A percentile compares a stretch with the other conserved stretches of the same genome.
Evolutionary conservation across 1,140 invertebrate genomes (phyloP).

Genomic region (Dolichoris vasculosae): DNA sequence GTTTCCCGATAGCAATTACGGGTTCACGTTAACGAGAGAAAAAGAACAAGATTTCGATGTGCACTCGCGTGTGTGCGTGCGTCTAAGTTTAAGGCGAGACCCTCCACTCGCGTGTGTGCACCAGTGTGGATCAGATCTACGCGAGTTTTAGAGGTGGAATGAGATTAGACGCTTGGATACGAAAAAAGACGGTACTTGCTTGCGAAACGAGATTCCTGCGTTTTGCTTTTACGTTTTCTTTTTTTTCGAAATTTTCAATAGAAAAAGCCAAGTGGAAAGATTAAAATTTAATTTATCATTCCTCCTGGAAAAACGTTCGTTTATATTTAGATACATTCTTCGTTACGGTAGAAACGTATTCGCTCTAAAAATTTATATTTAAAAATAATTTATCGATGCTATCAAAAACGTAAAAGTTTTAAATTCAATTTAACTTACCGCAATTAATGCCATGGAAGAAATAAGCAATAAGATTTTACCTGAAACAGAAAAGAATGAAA

Average conservation of each 20-base stretch:
- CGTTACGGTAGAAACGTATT: neutral
- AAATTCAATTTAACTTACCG: neutral
- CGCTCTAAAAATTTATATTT: neutral
- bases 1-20: conserved; percentile 37
- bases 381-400: neutral
- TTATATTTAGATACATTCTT: neutral
- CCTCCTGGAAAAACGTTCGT: neutral
- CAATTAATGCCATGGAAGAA: neutral
- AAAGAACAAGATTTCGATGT: neutral
- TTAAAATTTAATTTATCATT: conserved; percentile 46
- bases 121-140: conserved; percentile 9
- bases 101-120: neutral
- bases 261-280: conserved; percentile 26
- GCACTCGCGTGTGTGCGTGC: neutral
- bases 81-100: neutral
- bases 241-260: neutral
- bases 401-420: neutral
- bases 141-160: conserved; percentile 21
- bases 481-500: conserved; percentile 35
- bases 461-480: neutral
- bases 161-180: conserved; percentile 45
- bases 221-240: conserved; percentile 39
- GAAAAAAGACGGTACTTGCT: conserved; percentile 45
- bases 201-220: conserved; percentile 41
- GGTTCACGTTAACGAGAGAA: conserved; percentile 41